phyloP scores from a whole-genome alignment of 1,140 invertebrate genomes.

The Ruditapes philippinarum region DNA sequence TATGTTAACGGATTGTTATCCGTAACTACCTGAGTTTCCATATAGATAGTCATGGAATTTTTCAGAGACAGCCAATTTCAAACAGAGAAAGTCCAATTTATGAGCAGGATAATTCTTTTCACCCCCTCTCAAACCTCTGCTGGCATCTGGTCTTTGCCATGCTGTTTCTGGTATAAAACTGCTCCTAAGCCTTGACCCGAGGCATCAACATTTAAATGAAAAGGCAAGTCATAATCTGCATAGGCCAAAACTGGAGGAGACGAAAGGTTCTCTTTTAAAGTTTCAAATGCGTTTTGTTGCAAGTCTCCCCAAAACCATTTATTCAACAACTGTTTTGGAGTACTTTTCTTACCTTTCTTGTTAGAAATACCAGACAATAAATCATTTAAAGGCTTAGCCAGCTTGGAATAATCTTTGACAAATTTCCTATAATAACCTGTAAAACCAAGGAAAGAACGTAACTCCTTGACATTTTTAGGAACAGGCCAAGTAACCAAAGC shows the following conservation, averaged over 20 bases:
- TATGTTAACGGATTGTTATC: constrained; percentile 46
- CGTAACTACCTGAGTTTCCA: neutral
- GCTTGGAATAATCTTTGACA: neutral
- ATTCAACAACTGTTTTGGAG: neutral
- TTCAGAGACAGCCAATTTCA: constrained; percentile 48
- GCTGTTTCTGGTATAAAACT: neutral
- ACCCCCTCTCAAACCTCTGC: constrained; percentile 23
- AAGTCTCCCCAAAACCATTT: neutral
- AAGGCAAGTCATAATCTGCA: neutral
- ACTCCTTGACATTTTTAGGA: neutral
- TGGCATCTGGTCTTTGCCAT: constrained; percentile 19
- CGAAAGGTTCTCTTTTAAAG: neutral
- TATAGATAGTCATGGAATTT: constrained; percentile 59
- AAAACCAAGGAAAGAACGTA: neutral
- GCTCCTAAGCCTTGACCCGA: constrained; percentile 72
- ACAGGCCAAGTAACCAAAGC: neutral
- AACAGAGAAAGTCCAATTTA: constrained; percentile 56
- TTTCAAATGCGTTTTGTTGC: neutral
- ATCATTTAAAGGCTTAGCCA: neutral
- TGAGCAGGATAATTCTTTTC: constrained; percentile 56
- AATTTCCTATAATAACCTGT: neutral
- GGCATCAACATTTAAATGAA: constrained; percentile 71
- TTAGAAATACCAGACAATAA: neutral
- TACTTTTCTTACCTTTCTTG: neutral
- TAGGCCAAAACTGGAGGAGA: neutral